These are phyloP conservation scores for Phalangium opilio DNA, from an alignment of 2,888 invertebrate species.

Conservation along the genomic window DNA sequence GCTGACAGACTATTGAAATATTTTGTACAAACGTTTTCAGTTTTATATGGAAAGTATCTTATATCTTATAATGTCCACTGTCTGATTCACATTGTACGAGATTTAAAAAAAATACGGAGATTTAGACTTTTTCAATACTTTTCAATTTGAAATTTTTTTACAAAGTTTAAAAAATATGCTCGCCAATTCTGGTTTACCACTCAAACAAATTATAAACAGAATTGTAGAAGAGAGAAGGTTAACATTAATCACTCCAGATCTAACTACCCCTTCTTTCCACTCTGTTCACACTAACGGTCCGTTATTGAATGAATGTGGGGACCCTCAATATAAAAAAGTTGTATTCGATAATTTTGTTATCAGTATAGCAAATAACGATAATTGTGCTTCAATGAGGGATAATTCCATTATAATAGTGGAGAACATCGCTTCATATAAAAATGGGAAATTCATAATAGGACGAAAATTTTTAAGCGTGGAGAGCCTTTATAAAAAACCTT, in stretches of 20 bases:
- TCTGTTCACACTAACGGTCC: neutral
- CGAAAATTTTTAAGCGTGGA: no score
- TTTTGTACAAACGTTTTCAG: slow-evolving; percentile 19
- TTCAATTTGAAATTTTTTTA: slow-evolving; percentile 22
- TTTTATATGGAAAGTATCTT: slow-evolving; percentile 19
- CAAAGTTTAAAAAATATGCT: slow-evolving; percentile 16
- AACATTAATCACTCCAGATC: neutral
- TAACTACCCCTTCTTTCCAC: neutral
- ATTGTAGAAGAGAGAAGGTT: neutral
- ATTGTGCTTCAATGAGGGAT: neutral
- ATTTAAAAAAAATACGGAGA: slow-evolving; percentile 18
- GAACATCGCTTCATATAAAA: no score
- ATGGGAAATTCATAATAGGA: no score
- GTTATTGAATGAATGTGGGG: neutral
- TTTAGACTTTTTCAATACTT: slow-evolving; percentile 20
- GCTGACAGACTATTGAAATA: slow-evolving; percentile 17
- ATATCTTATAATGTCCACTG: slow-evolving; percentile 24
- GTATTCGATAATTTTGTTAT: neutral
- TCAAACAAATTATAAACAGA: neutral
- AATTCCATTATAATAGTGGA: neutral
- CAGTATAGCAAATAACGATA: neutral
- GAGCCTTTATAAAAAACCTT: no score
- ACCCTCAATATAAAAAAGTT: neutral
- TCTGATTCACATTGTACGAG: slow-evolving; percentile 21
- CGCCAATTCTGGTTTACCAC: neutral